phyloP scores from a whole-genome alignment of 2,113 vertebrate species.

The Oenanthe melanoleuca region DNA sequence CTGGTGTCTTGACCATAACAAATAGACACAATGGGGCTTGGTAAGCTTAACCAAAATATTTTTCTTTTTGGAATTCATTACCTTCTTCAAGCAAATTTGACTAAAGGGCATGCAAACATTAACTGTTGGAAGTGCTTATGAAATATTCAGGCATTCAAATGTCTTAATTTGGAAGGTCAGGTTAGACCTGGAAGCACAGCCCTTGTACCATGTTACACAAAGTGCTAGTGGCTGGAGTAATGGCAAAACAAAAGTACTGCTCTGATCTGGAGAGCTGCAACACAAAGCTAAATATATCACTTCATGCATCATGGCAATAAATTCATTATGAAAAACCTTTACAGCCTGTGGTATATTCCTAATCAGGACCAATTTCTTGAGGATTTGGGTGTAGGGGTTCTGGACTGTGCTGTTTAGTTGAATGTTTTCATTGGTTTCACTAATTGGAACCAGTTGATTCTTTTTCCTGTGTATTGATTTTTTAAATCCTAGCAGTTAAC shows the following conservation, averaged over 20 bases:
- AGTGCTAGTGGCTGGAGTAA: not conserved
- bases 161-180: slow-evolving; percentile 22
- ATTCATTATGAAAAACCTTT: slow-evolving; percentile 51
- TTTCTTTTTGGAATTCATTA: not conserved
- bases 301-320: slow-evolving; percentile 51
- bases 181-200: not conserved
- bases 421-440: slow-evolving; percentile 73
- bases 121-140: not conserved
- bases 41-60: not conserved
- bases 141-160: slow-evolving; percentile 25
- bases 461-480: slow-evolving; percentile 87
- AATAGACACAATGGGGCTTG: not conserved
- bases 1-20: not conserved
- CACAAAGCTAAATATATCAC: slow-evolving; percentile 37
- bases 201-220: not conserved
- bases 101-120: not conserved
- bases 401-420: slow-evolving; percentile 18
- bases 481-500: slow-evolving; percentile 89
- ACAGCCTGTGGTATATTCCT: slow-evolving; percentile 59
- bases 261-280: not conserved
- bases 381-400: slow-evolving; percentile 29
- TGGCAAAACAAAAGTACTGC: not conserved
- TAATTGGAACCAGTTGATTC: slow-evolving; percentile 84
- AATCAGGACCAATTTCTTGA: slow-evolving; percentile 60
- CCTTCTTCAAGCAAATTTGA: not conserved